phyloP scores from a whole-genome alignment of 2,797 vertebrate genomes.

The Crocidura indochinensis region DNA sequence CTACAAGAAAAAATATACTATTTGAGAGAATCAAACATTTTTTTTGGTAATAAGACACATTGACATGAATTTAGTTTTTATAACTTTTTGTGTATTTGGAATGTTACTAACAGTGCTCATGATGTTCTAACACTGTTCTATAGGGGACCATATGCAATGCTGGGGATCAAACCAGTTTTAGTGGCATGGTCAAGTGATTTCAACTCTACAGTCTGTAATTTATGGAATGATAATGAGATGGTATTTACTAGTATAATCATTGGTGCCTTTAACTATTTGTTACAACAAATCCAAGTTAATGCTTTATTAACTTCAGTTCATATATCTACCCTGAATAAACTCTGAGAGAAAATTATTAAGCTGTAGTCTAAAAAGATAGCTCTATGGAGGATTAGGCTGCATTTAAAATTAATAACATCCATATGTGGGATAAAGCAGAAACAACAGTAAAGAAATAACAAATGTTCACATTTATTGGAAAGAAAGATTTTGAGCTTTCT shows the following conservation, averaged over 20 bases:
- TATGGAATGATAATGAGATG: neutral
- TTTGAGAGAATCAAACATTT: neutral
- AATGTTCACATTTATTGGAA: too few species aligned
- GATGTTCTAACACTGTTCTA: too few species aligned
- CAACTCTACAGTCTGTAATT: too few species aligned
- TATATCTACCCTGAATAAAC: neutral
- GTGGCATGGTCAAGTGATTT: too few species aligned
- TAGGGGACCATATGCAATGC: too few species aligned
- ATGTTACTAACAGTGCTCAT: too few species aligned
- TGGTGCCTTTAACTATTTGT: neutral
- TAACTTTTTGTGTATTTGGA: too few species aligned
- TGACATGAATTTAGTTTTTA: neutral
- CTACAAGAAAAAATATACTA: neutral
- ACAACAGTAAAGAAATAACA: too few species aligned
- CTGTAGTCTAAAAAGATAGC: neutral
- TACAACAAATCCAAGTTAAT: neutral
- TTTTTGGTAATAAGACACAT: neutral
- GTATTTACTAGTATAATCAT: neutral
- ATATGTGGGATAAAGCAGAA: too few species aligned
- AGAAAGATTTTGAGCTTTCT: too few species aligned
- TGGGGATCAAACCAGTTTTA: too few species aligned
- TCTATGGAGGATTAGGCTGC: neutral
- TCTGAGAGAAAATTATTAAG: slow-evolving; percentile 3
- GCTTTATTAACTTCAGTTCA: slow-evolving; percentile 14
- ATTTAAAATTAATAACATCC: neutral